These are phyloP conservation scores for Machaerirhynchus nigripectus DNA, from an alignment of 2,113 vertebrate species.

Conservation along the genomic window DNA sequence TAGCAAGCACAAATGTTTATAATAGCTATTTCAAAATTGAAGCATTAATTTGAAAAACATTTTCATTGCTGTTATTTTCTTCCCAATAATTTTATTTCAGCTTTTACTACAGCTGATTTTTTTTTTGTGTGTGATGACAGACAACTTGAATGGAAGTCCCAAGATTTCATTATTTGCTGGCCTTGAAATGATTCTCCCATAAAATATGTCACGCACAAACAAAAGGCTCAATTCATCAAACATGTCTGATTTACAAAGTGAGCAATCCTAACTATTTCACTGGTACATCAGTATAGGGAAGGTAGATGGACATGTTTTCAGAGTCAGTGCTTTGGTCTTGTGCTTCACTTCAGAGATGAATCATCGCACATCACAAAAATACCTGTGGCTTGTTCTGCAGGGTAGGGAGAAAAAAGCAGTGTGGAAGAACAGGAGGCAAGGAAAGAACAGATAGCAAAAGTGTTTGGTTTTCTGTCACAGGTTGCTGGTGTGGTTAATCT, in stretches of 20 bases:
- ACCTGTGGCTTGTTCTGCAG: not conserved
- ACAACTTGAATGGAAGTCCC: not conserved
- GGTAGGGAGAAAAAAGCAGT: not conserved
- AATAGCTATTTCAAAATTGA: constrained; percentile 69
- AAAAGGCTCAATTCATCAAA: not conserved
- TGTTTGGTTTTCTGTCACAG: not conserved
- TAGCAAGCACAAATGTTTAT: constrained; percentile 75
- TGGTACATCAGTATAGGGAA: not conserved
- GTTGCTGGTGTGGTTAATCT: not conserved
- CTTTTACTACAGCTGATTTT: not conserved
- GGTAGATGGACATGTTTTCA: not conserved
- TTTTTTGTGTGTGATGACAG: not conserved
- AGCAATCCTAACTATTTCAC: not conserved
- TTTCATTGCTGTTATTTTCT: constrained; percentile 65
- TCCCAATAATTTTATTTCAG: constrained; percentile 64
- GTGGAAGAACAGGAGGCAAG: not conserved
- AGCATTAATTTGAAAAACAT: constrained; percentile 51
- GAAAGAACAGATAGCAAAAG: not conserved
- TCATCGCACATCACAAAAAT: not conserved
- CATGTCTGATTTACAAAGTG: not conserved
- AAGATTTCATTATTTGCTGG: not conserved
- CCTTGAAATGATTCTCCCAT: not conserved
- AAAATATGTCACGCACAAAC: not conserved
- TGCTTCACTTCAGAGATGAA: not conserved
- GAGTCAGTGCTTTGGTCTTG: not conserved